Percentiles rank a stretch among this genome's conserved stretches.
Conservation (phyloP, 2,113 vertebrate genomes). For the Anolis sagrei region DNA sequence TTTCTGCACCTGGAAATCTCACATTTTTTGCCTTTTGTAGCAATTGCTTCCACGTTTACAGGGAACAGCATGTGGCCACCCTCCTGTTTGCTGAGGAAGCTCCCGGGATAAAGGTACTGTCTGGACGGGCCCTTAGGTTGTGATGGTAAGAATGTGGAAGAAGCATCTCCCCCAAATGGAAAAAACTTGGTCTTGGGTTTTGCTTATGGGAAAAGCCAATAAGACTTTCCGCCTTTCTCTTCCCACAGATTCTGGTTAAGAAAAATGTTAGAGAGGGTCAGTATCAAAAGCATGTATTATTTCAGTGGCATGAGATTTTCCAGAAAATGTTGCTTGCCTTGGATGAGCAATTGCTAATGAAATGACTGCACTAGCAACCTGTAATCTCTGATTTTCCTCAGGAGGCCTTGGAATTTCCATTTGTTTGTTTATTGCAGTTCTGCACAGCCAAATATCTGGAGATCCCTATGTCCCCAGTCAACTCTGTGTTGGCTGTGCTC, state of each 20-base stretch:
- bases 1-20: too few species aligned
- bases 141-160: neutral
- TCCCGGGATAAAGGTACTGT: too few species aligned
- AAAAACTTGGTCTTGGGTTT: neutral
- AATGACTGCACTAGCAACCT: neutral
- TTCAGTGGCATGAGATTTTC: neutral
- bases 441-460: neutral
- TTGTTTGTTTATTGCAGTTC: neutral
- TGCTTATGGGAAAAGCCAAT: neutral
- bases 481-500: too few species aligned
- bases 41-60: too few species aligned
- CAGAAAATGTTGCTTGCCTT: neutral
- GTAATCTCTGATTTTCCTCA: neutral
- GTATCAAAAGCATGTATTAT: neutral
- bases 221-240: neutral
- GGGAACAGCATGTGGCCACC: too few species aligned
- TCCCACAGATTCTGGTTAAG: neutral
- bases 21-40: too few species aligned
- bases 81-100: too few species aligned
- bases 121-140: too few species aligned
- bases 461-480: neutral
- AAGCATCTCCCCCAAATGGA: neutral
- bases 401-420: too few species aligned
- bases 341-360: neutral
- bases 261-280: neutral